Evolutionary conservation across 2,113 vertebrate species (phyloP).

Genomic region (Festucalex cinctus): DNA sequence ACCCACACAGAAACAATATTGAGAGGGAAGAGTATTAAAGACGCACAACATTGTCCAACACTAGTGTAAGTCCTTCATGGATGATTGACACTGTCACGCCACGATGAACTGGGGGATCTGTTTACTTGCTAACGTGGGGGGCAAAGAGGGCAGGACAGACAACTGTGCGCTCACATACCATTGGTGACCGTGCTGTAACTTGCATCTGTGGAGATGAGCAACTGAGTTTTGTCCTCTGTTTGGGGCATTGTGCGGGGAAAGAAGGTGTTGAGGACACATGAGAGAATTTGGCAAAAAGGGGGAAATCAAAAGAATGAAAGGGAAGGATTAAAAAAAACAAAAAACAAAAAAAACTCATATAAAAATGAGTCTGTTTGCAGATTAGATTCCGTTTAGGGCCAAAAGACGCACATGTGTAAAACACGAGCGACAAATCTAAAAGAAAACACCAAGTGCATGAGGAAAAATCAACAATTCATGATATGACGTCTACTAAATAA

Average conservation of each 20-base stretch:
- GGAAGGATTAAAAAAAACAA: slow-evolving; percentile 49
- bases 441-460: slow-evolving; percentile 23
- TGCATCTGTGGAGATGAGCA: slow-evolving; percentile 61
- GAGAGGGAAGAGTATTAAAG: slow-evolving; percentile 27
- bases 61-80: slow-evolving; percentile 11
- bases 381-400: background rate
- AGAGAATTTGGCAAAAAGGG: slow-evolving; percentile 51
- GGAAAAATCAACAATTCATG: slow-evolving; percentile 47
- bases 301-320: slow-evolving; percentile 49
- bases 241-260: slow-evolving; percentile 40
- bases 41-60: slow-evolving; percentile 26
- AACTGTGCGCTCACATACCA: slow-evolving; percentile 71
- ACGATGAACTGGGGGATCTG: slow-evolving; percentile 43
- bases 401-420: slow-evolving; percentile 3
- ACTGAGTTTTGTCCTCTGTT: slow-evolving; percentile 72
- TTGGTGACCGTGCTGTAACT: slow-evolving; percentile 71
- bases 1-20: slow-evolving; percentile 38
- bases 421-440: slow-evolving; percentile 23
- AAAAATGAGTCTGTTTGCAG: slow-evolving; percentile 18
- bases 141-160: slow-evolving; percentile 34
- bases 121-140: slow-evolving; percentile 48
- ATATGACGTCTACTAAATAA: slow-evolving; percentile 54
- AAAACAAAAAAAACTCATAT: slow-evolving; percentile 32
- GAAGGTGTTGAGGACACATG: slow-evolving; percentile 38
- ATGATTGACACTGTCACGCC: slow-evolving; percentile 42